A percentile compares a stretch with the other conserved stretches of the same genome.
These are phyloP conservation scores for Macropis europaea DNA, from an alignment of 2,888 invertebrate genomes.

Conservation along the genomic window DNA sequence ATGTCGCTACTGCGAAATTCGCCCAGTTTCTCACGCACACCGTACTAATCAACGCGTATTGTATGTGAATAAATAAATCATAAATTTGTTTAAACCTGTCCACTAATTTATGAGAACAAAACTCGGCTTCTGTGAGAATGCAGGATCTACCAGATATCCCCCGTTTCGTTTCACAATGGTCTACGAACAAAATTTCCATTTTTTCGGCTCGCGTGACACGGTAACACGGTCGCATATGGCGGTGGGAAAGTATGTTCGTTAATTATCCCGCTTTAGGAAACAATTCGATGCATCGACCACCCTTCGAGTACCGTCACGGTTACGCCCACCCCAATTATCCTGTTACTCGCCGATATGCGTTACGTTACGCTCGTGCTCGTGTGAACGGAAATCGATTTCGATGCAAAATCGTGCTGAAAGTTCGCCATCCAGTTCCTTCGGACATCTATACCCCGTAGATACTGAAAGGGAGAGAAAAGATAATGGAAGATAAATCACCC, in stretches of 20 bases:
- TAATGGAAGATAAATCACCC: no score
- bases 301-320: slow-evolving; percentile 65
- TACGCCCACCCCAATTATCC: slow-evolving; percentile 69
- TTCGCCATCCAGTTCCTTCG: background rate
- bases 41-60: no score
- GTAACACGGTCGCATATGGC: slow-evolving; percentile 54
- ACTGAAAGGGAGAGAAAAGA: no score
- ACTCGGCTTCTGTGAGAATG: no score
- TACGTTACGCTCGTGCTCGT: slow-evolving; percentile 63
- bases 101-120: no score
- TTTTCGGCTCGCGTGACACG: background rate
- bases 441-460: no score
- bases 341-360: slow-evolving; percentile 60
- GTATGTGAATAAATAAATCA: slow-evolving; percentile 44
- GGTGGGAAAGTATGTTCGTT: slow-evolving; percentile 62
- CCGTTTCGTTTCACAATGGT: background rate
- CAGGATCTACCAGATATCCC: no score
- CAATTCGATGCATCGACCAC: slow-evolving; percentile 55
- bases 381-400: slow-evolving; percentile 52
- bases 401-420: slow-evolving; percentile 4
- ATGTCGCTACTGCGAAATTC: no score
- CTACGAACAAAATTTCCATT: background rate
- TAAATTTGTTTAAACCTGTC: slow-evolving; percentile 22
- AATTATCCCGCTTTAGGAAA: slow-evolving; percentile 55
- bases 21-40: no score